Percentiles rank a stretch among this genome's conserved stretches.
These are phyloP conservation scores for Cerceris rybyensis DNA, from an alignment of 2,888 invertebrate genomes.

Conservation along the genomic window DNA sequence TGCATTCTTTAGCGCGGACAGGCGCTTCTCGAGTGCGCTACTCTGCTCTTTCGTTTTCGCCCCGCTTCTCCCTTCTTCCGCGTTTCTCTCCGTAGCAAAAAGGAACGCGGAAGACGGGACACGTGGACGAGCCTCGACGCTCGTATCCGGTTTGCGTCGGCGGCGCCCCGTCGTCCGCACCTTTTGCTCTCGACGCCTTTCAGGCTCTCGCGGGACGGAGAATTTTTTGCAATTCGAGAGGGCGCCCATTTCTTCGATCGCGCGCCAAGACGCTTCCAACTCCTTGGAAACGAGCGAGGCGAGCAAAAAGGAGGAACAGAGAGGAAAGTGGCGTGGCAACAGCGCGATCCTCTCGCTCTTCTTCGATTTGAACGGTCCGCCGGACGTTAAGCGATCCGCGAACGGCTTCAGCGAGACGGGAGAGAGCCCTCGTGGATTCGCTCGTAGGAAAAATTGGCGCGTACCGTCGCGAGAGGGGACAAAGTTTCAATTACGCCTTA, in stretches of 20 bases:
- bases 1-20: constrained; percentile 74
- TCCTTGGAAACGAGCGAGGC: not conserved
- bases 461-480: constrained; percentile 56
- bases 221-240: too few species aligned
- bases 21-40: constrained; percentile 74
- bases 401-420: constrained; percentile 31
- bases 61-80: constrained; percentile 11
- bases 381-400: constrained; percentile 51
- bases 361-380: constrained; percentile 48
- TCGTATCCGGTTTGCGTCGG: not conserved
- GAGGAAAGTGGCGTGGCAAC: constrained; percentile 5
- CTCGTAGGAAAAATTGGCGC: constrained; percentile 53
- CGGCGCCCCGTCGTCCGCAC: too few species aligned
- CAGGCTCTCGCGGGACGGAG: too few species aligned
- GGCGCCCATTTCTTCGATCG: too few species aligned
- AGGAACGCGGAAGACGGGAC: too few species aligned
- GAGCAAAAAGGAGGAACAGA: not conserved
- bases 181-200: too few species aligned
- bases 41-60: constrained; percentile 52
- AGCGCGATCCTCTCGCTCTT: constrained; percentile 24
- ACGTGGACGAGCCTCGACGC: constrained; percentile 6
- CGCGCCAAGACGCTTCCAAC: not conserved
- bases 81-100: too few species aligned
- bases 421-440: constrained; percentile 49
- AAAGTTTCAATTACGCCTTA: constrained; percentile 67